A percentile compares a stretch with the other conserved stretches of the same genome.
Evolutionary conservation across 2,797 vertebrate genomes (phyloP).

Genomic region (Melopsittacus undulatus): DNA sequence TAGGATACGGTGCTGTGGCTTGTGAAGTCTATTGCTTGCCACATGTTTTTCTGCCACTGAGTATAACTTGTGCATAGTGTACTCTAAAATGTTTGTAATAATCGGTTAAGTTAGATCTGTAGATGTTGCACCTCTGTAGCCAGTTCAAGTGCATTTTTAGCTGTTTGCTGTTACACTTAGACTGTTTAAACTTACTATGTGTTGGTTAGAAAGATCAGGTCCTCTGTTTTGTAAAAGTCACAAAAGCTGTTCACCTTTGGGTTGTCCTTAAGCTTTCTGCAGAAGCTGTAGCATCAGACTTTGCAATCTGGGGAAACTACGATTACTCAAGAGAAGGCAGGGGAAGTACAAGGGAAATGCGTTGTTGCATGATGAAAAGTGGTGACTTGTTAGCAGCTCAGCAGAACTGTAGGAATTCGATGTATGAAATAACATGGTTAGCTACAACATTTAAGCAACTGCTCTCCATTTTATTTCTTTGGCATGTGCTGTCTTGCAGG

Average conservation of each 20-base stretch:
- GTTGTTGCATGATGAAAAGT: neutral
- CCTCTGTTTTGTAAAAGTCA: neutral
- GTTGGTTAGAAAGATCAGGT: neutral
- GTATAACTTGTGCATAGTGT: neutral
- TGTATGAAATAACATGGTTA: neutral
- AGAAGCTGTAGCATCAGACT: neutral
- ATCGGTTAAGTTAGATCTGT: neutral
- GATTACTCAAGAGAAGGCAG: neutral
- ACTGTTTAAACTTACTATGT: neutral
- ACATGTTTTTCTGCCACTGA: neutral
- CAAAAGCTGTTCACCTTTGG: neutral
- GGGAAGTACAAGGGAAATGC: neutral
- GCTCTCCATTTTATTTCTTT: neutral
- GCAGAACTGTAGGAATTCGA: neutral
- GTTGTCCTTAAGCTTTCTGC: neutral
- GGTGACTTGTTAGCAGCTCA: neutral
- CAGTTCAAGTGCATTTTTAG: neutral
- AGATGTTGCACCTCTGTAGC: neutral
- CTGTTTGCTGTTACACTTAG: neutral
- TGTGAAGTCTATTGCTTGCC: neutral
- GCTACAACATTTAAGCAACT: neutral
- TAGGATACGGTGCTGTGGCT: neutral
- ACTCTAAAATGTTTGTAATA: neutral
- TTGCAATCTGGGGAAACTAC: neutral
- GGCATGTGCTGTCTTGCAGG: neutral